A percentile compares a stretch with the other conserved stretches of the same genome.
Evolutionary conservation across 2,797 vertebrate species (phyloP).

Genomic region (Anguilla obscura): DNA sequence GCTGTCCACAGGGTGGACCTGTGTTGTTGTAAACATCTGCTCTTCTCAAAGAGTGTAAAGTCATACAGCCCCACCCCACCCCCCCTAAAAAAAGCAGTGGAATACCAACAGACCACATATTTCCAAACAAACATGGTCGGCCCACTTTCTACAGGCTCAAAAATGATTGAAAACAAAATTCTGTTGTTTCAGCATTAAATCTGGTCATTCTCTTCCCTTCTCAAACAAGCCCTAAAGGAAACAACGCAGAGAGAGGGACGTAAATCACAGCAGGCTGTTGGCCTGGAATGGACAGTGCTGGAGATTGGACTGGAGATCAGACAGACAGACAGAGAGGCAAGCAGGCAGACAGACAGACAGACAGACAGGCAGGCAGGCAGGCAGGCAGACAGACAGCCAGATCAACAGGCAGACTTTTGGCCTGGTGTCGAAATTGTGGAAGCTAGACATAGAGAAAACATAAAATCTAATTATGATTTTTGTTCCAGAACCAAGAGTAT

Average conservation of each 20-base stretch:
- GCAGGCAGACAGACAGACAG: background rate
- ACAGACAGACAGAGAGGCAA: background rate
- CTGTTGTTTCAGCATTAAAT: background rate
- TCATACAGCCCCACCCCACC: background rate
- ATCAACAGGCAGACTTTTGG: background rate
- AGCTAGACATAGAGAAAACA: background rate
- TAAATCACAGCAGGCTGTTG: background rate
- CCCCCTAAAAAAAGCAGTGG: background rate
- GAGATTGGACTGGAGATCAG: background rate
- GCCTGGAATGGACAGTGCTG: background rate
- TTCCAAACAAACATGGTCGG: background rate
- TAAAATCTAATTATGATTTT: background rate
- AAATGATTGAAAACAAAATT: background rate
- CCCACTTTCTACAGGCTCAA: background rate
- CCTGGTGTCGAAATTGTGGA: background rate
- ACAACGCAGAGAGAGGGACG: background rate
- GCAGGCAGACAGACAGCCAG: background rate
- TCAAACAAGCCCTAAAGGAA: constrained; percentile 1
- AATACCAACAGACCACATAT: background rate
- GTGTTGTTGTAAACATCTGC: background rate
- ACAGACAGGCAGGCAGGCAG: background rate
- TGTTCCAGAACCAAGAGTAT: constrained; percentile 2
- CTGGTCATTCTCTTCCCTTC: background rate
- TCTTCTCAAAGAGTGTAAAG: background rate
- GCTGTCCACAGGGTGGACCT: background rate